Percentiles rank a stretch among this genome's conserved stretches.
These are phyloP conservation scores for Sebastes fasciatus DNA, from an alignment of 2,113 vertebrate genomes.

Conservation along the genomic window DNA sequence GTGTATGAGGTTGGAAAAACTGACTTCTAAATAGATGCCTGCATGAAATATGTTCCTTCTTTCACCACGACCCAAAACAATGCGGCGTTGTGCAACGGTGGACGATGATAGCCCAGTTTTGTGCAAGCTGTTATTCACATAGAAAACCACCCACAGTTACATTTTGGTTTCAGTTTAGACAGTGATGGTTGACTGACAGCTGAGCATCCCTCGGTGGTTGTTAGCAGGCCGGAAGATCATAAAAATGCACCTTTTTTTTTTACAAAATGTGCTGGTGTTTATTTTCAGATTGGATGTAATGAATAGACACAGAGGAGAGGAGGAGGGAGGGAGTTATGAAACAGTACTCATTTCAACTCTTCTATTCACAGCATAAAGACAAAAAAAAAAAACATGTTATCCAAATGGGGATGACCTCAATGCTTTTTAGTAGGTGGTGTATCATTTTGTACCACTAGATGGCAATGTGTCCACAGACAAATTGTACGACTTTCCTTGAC, in stretches of 20 bases:
- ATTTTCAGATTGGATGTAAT: slow-evolving; percentile 39
- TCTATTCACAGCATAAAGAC: neutral
- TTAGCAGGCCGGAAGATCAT: slow-evolving; percentile 37
- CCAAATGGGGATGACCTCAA: neutral
- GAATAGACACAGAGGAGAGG: slow-evolving; percentile 19
- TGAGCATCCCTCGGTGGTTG: slow-evolving; percentile 51
- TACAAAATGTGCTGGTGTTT: slow-evolving; percentile 26
- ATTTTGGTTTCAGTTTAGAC: slow-evolving; percentile 53
- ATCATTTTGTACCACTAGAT: slow-evolving; percentile 73
- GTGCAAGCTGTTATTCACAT: slow-evolving; percentile 57
- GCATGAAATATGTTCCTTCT: slow-evolving; percentile 55
- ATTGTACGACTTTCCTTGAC: neutral
- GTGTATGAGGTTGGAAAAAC: slow-evolving; percentile 64
- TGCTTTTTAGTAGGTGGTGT: neutral
- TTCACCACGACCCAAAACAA: slow-evolving; percentile 65
- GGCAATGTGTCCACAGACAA: slow-evolving; percentile 75
- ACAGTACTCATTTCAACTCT: neutral
- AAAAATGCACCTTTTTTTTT: slow-evolving; percentile 32
- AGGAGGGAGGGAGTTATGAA: slow-evolving; percentile 10
- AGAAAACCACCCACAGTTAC: slow-evolving; percentile 52
- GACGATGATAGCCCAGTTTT: slow-evolving; percentile 17
- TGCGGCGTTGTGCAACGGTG: slow-evolving; percentile 60
- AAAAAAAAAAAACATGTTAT: slow-evolving; percentile 24
- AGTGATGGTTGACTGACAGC: slow-evolving; percentile 64
- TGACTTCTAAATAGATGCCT: slow-evolving; percentile 56